Evolutionary conservation across 2,797 vertebrate genomes (phyloP).

Genomic region (Malurus splendens): DNA sequence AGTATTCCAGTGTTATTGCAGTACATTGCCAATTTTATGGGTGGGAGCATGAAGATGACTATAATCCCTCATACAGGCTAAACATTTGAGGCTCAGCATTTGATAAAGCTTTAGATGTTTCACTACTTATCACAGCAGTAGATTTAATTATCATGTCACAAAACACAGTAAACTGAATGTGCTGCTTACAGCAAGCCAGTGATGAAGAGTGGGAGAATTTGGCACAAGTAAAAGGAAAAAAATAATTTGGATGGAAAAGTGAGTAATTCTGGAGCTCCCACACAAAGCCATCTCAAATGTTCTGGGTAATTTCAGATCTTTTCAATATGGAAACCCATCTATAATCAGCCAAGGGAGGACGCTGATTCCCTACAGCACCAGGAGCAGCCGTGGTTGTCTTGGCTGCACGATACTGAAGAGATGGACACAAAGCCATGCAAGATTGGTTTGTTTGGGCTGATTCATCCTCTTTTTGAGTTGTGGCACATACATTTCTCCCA

Average conservation of each 20-base stretch:
- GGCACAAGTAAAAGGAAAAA: neutral
- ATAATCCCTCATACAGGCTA: neutral
- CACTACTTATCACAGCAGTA: neutral
- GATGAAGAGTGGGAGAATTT: constrained; percentile 1
- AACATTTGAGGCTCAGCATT: neutral
- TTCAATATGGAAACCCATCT: neutral
- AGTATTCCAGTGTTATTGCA: neutral
- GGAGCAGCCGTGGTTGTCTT: neutral
- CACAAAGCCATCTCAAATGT: neutral
- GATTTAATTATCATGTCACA: constrained; percentile 12
- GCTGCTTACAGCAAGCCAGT: neutral
- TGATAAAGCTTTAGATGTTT: neutral
- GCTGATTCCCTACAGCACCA: neutral
- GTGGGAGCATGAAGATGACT: neutral
- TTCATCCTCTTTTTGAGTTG: neutral
- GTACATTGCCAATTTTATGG: neutral
- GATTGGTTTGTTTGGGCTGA: neutral
- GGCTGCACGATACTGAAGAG: neutral
- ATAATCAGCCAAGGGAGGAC: neutral
- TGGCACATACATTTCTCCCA: neutral
- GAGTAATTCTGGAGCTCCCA: neutral
- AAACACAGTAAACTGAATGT: neutral
- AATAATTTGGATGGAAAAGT: neutral
- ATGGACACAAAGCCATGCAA: neutral
- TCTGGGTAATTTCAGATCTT: neutral